Base-by-base conservation (phyloP, 2,113 vertebrate genomes). In the Piprites chloris region DNA sequence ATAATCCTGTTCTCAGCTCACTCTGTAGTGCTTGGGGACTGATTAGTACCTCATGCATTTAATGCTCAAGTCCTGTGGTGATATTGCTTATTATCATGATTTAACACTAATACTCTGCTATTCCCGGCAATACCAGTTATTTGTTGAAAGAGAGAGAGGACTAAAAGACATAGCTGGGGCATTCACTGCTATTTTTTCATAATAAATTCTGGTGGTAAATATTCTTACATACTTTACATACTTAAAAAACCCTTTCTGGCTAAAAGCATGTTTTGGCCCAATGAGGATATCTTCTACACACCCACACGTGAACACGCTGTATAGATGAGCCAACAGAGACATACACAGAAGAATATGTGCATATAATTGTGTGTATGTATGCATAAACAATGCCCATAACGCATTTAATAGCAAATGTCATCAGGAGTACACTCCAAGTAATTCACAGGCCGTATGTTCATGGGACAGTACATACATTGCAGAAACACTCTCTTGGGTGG, bases 61-160 rank as follows among this genome's bases (percentile, higher is more conserved):
- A 88, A 77, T 20, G 10, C 32, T 91, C 52, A 63, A 62, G 63
- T 24, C 59, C 39, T 91, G 33, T 65, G 80, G 44, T 74, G 73
- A 89, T 84, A 84, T 47, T 93, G n/a, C 39, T 67, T 65, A 75
- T 91, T 95, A 89, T 75, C n/a, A 14, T 73, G 71, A 93, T 55
- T 94, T 96, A 96, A 68, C 69, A 69, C 65, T 89, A 94, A 89
- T 79, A 76, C 30, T 46, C 75, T 90, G 55, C 32, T 87, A 77
- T 92, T 90, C 46, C 85, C 86, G 50, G 59, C 42, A 92, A 46
- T 83, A 80, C 18, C 82, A 85, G 16, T 23, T 49, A 66, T 32
- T 79, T 58, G 28, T 15, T 42, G 33, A 62, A 97, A 93, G 19
- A 82, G 6, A 59, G 8, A 74, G 86, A 89, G 69, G 21, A 44